These are phyloP conservation scores for Stomatorhinus walkeri DNA, from an alignment of 2,797 vertebrate species.

Conservation along the genomic window DNA sequence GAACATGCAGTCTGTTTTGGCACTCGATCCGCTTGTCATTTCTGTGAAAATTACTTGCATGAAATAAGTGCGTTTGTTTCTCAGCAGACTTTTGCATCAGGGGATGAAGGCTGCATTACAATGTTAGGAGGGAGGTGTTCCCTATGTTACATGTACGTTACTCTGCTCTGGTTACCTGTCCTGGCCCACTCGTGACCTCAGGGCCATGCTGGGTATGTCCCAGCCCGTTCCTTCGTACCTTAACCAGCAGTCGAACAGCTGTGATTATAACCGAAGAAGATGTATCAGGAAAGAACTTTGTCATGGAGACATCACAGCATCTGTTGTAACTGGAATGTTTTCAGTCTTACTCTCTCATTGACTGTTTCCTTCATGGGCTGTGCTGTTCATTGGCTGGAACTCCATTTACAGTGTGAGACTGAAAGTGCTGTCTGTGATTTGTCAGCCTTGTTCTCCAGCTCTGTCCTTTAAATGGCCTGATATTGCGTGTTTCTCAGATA, in stretches of 20 bases:
- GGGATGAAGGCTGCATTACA: neutral
- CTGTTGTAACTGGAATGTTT: neutral
- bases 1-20: neutral
- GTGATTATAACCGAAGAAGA: neutral
- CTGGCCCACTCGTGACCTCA: neutral
- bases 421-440: neutral
- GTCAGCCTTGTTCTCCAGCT: neutral
- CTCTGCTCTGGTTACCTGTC: neutral
- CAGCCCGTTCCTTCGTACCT: neutral
- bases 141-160: neutral
- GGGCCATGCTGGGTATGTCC: neutral
- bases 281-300: neutral
- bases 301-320: neutral
- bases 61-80: neutral
- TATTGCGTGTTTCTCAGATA: neutral
- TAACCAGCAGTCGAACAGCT: neutral
- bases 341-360: neutral
- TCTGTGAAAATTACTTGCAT: neutral
- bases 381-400: neutral
- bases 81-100: neutral
- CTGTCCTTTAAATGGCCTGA: neutral
- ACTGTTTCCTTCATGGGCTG: neutral
- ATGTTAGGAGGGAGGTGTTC: neutral
- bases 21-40: neutral
- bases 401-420: neutral